Evolutionary conservation across 2,797 vertebrate species (phyloP), one percentile per base, ranked within the genome.

Genomic region (Liasis olivaceus): DNA sequence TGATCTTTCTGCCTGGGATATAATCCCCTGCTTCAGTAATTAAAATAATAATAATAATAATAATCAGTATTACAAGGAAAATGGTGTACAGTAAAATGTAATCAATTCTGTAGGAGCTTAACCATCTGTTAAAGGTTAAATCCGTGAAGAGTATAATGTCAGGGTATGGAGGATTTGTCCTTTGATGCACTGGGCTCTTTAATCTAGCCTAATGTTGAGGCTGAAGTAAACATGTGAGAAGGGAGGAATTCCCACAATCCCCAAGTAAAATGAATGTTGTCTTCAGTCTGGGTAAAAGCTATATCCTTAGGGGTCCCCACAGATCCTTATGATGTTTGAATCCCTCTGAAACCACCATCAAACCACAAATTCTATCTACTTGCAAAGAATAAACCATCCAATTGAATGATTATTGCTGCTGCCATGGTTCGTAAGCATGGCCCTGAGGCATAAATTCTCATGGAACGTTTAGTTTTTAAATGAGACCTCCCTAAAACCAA

Each of bases 111-210:
- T 96, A 98, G 98, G 98, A 98, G 98, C 98, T 99, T 99, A 99
- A 98, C 98, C 99, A 99, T 99, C 99, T 99, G 98, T 97, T 98
- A 97, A 98, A 99, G 98, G 98, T 99, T 99, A 99, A 98, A 97
- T 98, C 98, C 97, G 95, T 96, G 97, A 98, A 98, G 98, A 98
- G 98, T 98, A 97, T 97, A 97, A 98, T 98, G 97, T 97, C 97
- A 97, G 97, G 97, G 98, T 98, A 97, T 58, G 96, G 97, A 95
- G 96, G 98, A 97, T 98, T 98, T 98, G 96, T 96, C 96, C 97
- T 96, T 95, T 94, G 95, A 93, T 62, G 93, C 94, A 93, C 94
- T 87, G 93, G 93, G 92, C 93, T 96, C 96, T 85, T 96, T 97
- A 96, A 97, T 97, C 96, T 96, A 95, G 93, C 96, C 96, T 89